Base-by-base conservation (phyloP, 2,797 vertebrate genomes). In the Acridotheres tristis region DNA sequence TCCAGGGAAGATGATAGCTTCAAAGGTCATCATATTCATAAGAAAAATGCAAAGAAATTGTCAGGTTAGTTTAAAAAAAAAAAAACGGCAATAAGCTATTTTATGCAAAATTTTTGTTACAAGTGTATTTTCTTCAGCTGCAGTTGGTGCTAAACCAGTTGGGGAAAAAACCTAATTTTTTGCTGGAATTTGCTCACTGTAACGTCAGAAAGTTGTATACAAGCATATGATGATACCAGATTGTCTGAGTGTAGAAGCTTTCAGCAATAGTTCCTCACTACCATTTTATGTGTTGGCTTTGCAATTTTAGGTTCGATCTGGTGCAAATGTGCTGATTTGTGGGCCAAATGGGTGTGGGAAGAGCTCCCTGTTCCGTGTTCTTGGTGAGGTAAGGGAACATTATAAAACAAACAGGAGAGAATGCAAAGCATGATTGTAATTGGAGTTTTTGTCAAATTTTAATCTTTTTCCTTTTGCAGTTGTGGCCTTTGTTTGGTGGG, bases 331-430 rank as follows among this genome's bases (percentile, higher is more conserved):
- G 95, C 98, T 99, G n/a, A 98, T 99, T 34, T 99, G 99, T 98
- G 99, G 99, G 78, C 99, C 99, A 86, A 99, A 99, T 47, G 99
- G 99, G 10, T 99, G 99, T 98, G 99, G 99, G 76, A 99, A 99
- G 96, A 99, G 99, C 96, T 99, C 99, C 16, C 98, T 99, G 55
- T 99, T 99, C 91, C 98, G 99, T 97, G 99, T 99, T 48, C 98
- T 99, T 50, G 99, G 99, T 96, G 99, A 99, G 98, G 99, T 99
- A 93, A 98, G 97, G 90, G 23, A 85, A 10, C 23, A 47, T 67
- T 13, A 32, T 21, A 1, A 53, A 69, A 30, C 32, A 76, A 76
- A 26, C 0, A 0, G 8, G 5, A 13, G 34, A 65, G 9, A 65
- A 42, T 36, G 16, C 18, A 81, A 88, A 91, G 22, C 9, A 16